Evolutionary conservation across 2,888 invertebrate species (phyloP).

Genomic region (Leptopterna dolabrata): DNA sequence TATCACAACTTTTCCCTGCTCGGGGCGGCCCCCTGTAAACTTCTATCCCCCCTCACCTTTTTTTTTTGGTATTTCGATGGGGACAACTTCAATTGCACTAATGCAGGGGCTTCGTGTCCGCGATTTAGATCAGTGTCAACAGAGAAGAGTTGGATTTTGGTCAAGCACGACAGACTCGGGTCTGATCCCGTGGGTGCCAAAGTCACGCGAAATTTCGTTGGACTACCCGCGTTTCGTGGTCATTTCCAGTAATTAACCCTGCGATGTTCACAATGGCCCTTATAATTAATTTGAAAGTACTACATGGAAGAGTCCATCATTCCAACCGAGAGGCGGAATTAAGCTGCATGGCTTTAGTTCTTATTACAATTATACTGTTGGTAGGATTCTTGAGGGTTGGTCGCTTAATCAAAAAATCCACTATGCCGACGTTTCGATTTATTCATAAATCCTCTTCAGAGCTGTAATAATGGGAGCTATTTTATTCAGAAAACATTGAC

Average conservation of each 20-base stretch:
- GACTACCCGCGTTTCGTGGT: not conserved
- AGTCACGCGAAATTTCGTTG: not conserved
- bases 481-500: too few relatives aligned
- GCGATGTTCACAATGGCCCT: not conserved
- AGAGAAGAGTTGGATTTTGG: not conserved
- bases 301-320: too few relatives aligned
- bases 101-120: constrained; percentile 36
- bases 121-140: constrained; percentile 45
- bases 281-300: too few relatives aligned
- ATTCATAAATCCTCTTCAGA: too few relatives aligned
- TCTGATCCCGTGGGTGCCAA: not conserved
- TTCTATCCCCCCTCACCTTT: not conserved
- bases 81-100: constrained; percentile 30
- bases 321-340: too few relatives aligned
- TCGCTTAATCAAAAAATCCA: too few relatives aligned
- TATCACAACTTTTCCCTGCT: not conserved
- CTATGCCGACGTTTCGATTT: too few relatives aligned
- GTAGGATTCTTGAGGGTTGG: too few relatives aligned
- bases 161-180: not conserved
- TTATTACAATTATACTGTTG: too few relatives aligned
- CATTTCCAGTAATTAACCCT: not conserved
- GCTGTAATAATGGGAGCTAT: too few relatives aligned
- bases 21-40: not conserved
- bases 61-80: not conserved
- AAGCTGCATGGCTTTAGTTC: too few relatives aligned